A percentile compares a stretch with the other conserved stretches of the same genome.
phyloP scores from a whole-genome alignment of 2,888 invertebrate genomes.

The Ectemnius lituratus region DNA sequence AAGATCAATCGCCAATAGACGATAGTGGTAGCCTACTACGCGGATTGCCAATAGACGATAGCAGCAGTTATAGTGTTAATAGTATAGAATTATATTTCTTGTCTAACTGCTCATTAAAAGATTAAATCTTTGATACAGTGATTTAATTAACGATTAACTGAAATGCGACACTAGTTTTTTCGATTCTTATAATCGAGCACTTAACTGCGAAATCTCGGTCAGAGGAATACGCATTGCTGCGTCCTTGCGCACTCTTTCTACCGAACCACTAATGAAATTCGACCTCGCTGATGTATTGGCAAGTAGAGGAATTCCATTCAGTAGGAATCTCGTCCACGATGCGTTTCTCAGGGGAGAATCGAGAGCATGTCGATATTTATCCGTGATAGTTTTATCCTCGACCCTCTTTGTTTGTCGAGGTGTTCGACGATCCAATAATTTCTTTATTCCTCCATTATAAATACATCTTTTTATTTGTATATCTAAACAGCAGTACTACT shows the following conservation, averaged over 20 bases:
- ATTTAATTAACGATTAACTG: neutral
- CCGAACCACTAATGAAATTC: conserved; percentile 22
- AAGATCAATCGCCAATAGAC: too few species aligned
- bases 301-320: conserved; percentile 45
- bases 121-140: too few species aligned
- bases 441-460: too few species aligned
- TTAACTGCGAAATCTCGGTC: conserved; percentile 7
- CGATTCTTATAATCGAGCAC: neutral
- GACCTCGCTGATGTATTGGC: conserved; percentile 25
- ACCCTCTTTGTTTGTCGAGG: conserved; percentile 61
- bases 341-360: conserved; percentile 39
- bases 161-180: neutral
- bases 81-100: too few species aligned
- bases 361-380: conserved; percentile 48
- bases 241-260: neutral
- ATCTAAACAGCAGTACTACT: too few species aligned
- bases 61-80: too few species aligned
- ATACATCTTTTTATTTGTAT: too few species aligned
- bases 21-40: too few species aligned
- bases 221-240: neutral
- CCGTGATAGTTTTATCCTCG: conserved; percentile 64
- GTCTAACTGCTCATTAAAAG: too few species aligned
- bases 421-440: neutral
- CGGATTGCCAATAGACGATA: too few species aligned
- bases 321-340: conserved; percentile 37